phyloP scores from a whole-genome alignment of 2,888 invertebrate species.

The Hypsopygia costalis region DNA sequence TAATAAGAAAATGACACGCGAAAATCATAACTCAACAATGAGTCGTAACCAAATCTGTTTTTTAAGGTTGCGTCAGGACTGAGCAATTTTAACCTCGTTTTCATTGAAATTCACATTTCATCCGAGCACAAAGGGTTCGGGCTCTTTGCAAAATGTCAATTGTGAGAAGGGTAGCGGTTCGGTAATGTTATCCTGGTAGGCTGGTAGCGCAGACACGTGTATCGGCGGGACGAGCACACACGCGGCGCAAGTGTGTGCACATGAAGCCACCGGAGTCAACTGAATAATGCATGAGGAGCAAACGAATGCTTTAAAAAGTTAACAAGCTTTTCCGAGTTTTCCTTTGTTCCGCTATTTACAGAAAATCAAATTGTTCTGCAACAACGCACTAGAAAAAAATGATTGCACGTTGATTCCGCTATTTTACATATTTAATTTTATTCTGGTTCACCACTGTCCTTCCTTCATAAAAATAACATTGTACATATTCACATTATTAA shows the following conservation, averaged over 20 bases:
- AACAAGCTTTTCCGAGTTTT: slow-evolving; percentile 74
- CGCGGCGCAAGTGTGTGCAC: slow-evolving; percentile 27
- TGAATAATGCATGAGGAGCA: slow-evolving; percentile 71
- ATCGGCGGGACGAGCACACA: slow-evolving; percentile 37
- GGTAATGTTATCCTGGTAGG: slow-evolving; percentile 44
- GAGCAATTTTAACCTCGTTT: slow-evolving; percentile 69
- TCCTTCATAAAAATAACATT: no score
- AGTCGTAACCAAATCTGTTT: slow-evolving; percentile 66
- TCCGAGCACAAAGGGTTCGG: slow-evolving; percentile 65
- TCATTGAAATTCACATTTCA: slow-evolving; percentile 72
- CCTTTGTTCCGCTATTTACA: slow-evolving; percentile 67
- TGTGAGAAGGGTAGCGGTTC: slow-evolving; percentile 56
- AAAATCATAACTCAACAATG: slow-evolving; percentile 68
- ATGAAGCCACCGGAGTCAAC: slow-evolving; percentile 36
- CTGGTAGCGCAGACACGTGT: slow-evolving; percentile 46
- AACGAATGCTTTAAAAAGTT: slow-evolving; percentile 76
- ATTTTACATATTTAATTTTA: no score
- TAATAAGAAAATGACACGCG: slow-evolving; percentile 58
- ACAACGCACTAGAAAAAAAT: slow-evolving; percentile 36
- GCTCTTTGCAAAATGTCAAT: slow-evolving; percentile 68
- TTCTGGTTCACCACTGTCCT: no score
- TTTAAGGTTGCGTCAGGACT: slow-evolving; percentile 53
- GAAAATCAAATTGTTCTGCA: slow-evolving; percentile 64
- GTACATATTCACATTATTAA: no score
- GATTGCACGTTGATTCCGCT: slow-evolving; percentile 30